phyloP scores from a whole-genome alignment of 2,797 vertebrate genomes.

The Carduelis carduelis region DNA sequence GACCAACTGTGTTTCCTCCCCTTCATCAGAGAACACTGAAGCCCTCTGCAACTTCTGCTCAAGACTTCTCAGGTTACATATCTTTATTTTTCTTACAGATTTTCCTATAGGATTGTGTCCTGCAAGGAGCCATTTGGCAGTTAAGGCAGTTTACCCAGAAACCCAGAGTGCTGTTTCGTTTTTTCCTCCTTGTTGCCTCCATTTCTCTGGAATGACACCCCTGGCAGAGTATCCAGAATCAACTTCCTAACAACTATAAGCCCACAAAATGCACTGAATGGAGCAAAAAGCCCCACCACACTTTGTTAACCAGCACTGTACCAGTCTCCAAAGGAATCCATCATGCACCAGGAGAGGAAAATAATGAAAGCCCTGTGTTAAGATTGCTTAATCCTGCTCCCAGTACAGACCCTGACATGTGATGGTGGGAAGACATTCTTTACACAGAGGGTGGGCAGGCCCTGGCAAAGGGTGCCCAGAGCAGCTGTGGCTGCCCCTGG shows the following conservation, averaged over 20 bases:
- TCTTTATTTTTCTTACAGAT: neutral
- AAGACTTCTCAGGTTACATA: neutral
- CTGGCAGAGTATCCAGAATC: neutral
- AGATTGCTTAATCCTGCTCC: neutral
- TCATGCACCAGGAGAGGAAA: neutral
- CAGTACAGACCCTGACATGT: neutral
- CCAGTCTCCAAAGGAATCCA: neutral
- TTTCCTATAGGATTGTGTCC: neutral
- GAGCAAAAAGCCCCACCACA: neutral
- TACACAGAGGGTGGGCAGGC: neutral
- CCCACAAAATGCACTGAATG: neutral
- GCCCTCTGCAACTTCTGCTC: constrained; percentile 6
- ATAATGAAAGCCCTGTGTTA: neutral
- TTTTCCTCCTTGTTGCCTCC: neutral
- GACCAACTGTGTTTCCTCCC: neutral
- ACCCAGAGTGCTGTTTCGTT: neutral
- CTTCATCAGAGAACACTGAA: constrained; percentile 14
- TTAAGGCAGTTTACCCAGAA: neutral
- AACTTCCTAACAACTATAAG: neutral
- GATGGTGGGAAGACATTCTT: neutral
- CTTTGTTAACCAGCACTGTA: neutral
- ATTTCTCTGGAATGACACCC: neutral
- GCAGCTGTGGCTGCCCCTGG: neutral
- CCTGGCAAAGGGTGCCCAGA: neutral
- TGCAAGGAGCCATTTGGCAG: neutral